Percentiles rank a stretch among this genome's conserved stretches.
Conservation (phyloP, 2,113 vertebrate species). For the Notothenia coriiceps region DNA sequence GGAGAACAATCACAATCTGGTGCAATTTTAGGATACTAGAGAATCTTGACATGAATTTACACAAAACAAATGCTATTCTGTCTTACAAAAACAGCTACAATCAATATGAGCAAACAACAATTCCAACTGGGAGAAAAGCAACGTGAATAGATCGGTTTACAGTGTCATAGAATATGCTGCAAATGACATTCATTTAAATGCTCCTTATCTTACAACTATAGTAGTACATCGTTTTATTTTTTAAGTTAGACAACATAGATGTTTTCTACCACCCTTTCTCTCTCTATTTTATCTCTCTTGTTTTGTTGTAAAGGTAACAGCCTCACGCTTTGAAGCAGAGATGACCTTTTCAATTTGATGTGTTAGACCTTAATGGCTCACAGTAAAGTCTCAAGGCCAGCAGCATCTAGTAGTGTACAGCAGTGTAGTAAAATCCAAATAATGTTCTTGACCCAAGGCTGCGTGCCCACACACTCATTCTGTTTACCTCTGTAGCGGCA, state of each 20-base stretch:
- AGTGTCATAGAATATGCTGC: neutral
- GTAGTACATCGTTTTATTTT: constrained; percentile 42
- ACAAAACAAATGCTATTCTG: constrained; percentile 6
- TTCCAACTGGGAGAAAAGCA: constrained; percentile 2
- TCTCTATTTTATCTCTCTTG: constrained; percentile 33
- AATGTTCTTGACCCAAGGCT: constrained; percentile 68
- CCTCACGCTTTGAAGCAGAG: constrained; percentile 66
- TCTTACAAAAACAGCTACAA: neutral
- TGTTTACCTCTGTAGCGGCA: constrained; percentile 42
- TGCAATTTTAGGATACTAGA: constrained; percentile 33
- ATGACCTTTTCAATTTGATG: constrained; percentile 83
- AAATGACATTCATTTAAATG: neutral
- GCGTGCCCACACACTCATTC: constrained; percentile 54
- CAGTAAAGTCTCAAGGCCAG: constrained; percentile 78
- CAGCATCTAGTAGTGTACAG: constrained; percentile 34
- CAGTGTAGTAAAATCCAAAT: constrained; percentile 73
- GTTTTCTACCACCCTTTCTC: constrained; percentile 12
- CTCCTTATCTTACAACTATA: neutral
- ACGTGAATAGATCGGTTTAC: neutral
- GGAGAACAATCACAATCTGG: constrained; percentile 38
- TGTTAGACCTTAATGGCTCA: constrained; percentile 70
- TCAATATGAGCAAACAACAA: constrained; percentile 9
- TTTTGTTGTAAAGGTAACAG: constrained; percentile 52
- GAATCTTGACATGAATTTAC: constrained; percentile 20
- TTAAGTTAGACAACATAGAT: constrained; percentile 6